A percentile compares a stretch with the other conserved stretches of the same genome.
phyloP scores from a whole-genome alignment of 2,888 invertebrate genomes.

The Apodemia hepburni region DNA sequence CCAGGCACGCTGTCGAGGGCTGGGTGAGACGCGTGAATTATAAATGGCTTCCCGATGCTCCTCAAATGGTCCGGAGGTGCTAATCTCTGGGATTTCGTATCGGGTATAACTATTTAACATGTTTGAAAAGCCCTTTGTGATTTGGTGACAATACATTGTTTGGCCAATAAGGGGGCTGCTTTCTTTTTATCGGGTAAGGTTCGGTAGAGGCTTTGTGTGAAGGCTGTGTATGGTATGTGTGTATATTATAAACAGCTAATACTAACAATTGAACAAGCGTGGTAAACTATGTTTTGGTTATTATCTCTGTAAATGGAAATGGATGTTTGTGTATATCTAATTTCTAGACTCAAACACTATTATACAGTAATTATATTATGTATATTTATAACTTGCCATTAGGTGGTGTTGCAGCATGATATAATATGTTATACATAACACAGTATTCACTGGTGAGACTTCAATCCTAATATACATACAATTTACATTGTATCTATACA shows the following conservation, averaged over 20 bases:
- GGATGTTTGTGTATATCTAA: too few relatives aligned
- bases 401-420: too few relatives aligned
- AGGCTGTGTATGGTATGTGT: not conserved
- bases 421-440: too few relatives aligned
- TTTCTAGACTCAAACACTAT: too few relatives aligned
- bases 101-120: constrained; percentile 12
- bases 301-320: too few relatives aligned
- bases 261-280: not conserved
- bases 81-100: not conserved
- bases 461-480: too few relatives aligned
- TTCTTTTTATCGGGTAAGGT: not conserved
- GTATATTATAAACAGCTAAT: not conserved
- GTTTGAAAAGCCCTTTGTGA: constrained; percentile 4
- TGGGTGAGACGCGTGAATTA: constrained; percentile 10
- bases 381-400: too few relatives aligned
- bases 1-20: not conserved
- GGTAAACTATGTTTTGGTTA: too few relatives aligned
- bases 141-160: not conserved
- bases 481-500: too few relatives aligned
- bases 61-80: not conserved
- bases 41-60: constrained; percentile 5
- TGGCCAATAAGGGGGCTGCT: not conserved
- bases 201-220: not conserved
- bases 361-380: too few relatives aligned
- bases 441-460: too few relatives aligned